These are phyloP conservation scores for Calephelis virginiensis DNA, from an alignment of 1,140 invertebrate species.

Conservation along the genomic window DNA sequence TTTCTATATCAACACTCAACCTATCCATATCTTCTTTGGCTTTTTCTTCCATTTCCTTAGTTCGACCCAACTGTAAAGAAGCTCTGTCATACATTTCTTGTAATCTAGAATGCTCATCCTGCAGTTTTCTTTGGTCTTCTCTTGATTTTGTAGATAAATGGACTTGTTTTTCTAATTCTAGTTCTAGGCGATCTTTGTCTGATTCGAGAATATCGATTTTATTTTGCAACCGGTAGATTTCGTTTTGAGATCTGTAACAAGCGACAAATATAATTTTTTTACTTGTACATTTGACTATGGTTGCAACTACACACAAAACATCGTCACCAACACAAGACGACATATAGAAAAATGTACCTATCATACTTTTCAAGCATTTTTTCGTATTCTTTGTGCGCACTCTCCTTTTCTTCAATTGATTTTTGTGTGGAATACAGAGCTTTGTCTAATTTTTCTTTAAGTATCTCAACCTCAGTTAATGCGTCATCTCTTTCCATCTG, in stretches of 20 bases:
- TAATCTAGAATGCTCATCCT: constrained; percentile 89
- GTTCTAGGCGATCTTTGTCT: constrained; percentile 90
- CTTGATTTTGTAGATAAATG: constrained; percentile 87
- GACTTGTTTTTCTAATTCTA: constrained; percentile 92
- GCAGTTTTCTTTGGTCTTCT: constrained; percentile 91
- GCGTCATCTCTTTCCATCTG: constrained; percentile 93
- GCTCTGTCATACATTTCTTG: constrained; percentile 94
- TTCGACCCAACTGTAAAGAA: constrained; percentile 88
- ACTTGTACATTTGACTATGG: constrained; percentile 9
- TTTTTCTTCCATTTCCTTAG: constrained; percentile 94
- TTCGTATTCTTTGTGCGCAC: constrained; percentile 92
- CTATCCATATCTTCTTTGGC: constrained; percentile 92
- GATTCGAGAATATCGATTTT: constrained; percentile 91
- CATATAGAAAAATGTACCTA: constrained; percentile 81
- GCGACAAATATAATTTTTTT: background rate
- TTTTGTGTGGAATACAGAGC: constrained; percentile 88
- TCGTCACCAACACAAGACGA: constrained; percentile 65
- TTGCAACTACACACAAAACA: constrained; percentile 34
- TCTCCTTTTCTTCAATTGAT: constrained; percentile 92
- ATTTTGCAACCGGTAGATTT: constrained; percentile 92
- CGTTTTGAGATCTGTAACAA: constrained; percentile 87
- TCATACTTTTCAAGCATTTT: constrained; percentile 96
- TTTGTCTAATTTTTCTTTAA: constrained; percentile 95
- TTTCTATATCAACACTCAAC: constrained; percentile 87
- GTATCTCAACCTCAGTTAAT: constrained; percentile 89